Evolutionary conservation across 2,888 invertebrate genomes (phyloP).

Genomic region (Sphinx pinastri): DNA sequence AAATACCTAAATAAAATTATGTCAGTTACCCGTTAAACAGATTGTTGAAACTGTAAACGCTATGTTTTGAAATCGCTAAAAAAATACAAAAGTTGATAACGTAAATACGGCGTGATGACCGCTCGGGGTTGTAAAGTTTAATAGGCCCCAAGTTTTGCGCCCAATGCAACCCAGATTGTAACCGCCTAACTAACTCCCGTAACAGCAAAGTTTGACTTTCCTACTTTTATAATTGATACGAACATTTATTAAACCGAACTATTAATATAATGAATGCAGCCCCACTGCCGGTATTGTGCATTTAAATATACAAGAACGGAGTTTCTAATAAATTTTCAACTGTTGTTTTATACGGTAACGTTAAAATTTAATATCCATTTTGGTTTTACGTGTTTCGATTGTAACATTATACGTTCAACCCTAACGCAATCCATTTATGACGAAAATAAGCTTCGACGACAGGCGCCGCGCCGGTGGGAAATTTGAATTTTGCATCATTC

Average conservation of each 20-base stretch:
- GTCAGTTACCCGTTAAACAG: neutral
- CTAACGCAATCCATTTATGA: no score
- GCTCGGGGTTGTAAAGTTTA: constrained; percentile 3
- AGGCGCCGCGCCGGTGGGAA: no score
- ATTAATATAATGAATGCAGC: neutral
- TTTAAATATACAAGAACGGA: neutral
- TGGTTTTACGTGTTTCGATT: neutral
- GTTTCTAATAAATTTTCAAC: neutral
- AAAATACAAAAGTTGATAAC: neutral
- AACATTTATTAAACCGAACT: neutral
- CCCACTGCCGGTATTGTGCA: neutral
- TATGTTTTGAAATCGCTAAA: neutral
- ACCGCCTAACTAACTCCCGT: neutral
- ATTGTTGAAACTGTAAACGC: neutral
- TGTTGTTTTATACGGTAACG: neutral
- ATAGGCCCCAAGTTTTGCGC: constrained; percentile 1
- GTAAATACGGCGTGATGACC: constrained; percentile 1
- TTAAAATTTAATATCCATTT: neutral
- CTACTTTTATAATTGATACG: neutral
- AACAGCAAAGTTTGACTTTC: neutral
- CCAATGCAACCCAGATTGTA: neutral
- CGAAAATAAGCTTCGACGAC: no score
- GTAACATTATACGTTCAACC: neutral
- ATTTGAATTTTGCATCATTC: no score
- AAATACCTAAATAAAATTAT: neutral